Base-by-base conservation (phyloP, 2,113 vertebrate species). In the Merops nubicus region DNA sequence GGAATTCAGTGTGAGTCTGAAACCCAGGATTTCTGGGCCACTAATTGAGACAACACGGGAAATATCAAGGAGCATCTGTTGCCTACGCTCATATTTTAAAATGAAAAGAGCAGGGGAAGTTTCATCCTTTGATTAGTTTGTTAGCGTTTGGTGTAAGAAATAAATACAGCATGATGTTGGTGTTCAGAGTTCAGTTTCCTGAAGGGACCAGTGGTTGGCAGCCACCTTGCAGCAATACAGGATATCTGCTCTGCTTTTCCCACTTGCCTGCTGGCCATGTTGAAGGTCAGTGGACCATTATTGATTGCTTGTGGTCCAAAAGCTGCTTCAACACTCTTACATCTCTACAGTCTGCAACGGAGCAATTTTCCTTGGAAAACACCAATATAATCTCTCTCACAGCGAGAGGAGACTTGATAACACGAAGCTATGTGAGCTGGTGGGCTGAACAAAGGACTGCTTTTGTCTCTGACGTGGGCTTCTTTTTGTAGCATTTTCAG, bases 161-260 rank as follows among this genome's bases (percentile, higher is more conserved):
- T 50, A 62, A 70, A 8, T 33, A 3, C 1, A 50, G 33, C 36
- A 11, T 42, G 29, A 50, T 87, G 20, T n/a, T 88, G 57, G 40
- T 5, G 7, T 76, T 80, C 36, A 56, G 54, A 62, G 67, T 23
- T 83, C 15, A 23, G 79, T 91, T 85, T 69, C 65, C 42, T 17
- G 45, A 65, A 57, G 50, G 33, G 18, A 22, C 3, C 0, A 0
- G 9, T n/a, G 63, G 6, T 42, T 78, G 36, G 11, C 15, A 70
- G n/a, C 13, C 1, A 0, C n/a, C 63, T 78, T 0, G 0, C 51
- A 57, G 57, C 0, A 1, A 16, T 25, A 23, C 53, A 34, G 43
- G 48, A 19, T 43, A 26, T 28, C 23, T 73, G 25, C 48, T 85
- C 63, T 65, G 67, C 57, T 69, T 80, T 65, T 57, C 59, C 47